phyloP scores from a whole-genome alignment of 2,113 vertebrate genomes.

The Tragelaphus buxtoni region DNA sequence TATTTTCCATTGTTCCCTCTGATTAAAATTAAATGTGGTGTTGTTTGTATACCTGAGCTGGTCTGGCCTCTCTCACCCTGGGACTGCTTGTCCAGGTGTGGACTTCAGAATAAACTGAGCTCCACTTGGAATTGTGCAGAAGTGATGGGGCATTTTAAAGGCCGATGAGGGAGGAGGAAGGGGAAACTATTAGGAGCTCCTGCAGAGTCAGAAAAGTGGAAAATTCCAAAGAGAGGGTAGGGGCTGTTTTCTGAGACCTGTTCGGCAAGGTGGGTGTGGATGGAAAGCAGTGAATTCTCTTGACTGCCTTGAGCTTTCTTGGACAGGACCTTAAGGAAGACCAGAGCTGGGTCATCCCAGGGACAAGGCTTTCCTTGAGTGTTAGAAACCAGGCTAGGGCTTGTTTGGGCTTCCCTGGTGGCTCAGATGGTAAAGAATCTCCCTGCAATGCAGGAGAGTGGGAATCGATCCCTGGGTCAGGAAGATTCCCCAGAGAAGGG shows the following conservation, averaged over 20 bases:
- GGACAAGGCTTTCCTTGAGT: not conserved
- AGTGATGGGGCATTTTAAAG: not conserved
- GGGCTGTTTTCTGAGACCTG: not conserved
- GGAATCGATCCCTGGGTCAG: not conserved
- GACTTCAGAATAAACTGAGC: not conserved
- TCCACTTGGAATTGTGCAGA: too few species aligned
- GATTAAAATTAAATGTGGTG: not conserved
- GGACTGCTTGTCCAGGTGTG: not conserved
- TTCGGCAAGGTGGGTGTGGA: not conserved
- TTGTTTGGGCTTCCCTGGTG: not conserved
- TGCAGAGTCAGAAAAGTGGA: not conserved
- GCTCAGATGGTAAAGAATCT: not conserved
- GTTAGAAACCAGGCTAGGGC: not conserved
- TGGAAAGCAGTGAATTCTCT: not conserved
- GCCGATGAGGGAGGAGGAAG: not conserved
- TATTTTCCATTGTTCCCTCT: not conserved
- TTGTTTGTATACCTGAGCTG: not conserved
- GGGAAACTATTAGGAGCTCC: too few species aligned
- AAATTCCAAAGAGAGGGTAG: not conserved
- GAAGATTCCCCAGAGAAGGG: not conserved
- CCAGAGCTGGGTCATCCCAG: not conserved
- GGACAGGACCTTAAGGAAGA: not conserved
- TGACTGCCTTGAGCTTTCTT: not conserved
- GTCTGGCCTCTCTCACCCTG: not conserved
- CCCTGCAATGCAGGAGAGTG: not conserved